Base-by-base conservation (phyloP, 1,140 invertebrate genomes). In the Phenacoccus solenopsis region DNA sequence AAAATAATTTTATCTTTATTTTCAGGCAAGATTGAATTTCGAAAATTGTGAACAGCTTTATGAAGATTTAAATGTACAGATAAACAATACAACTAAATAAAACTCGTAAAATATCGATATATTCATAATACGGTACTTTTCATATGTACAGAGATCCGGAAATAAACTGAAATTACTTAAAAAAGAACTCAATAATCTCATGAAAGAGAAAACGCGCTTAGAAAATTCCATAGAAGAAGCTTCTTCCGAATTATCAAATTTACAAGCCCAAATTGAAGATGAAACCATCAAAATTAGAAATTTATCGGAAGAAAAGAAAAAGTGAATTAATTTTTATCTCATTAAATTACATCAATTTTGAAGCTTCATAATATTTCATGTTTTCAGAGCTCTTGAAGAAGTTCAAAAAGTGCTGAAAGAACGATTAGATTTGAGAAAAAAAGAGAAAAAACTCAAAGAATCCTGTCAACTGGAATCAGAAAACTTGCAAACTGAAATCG, bases 401-500 rank as follows among this genome's bases (percentile, higher is more conserved):
- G 64, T 61, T 20, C 49, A 56, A 59, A 25, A 71, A 10, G 20
- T 68, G 22, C n/a, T 71, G 28, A 32, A 69, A 28, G 64, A 25
- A 28, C 35, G 49, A 24, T 67, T 69, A 56, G 27, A 27, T 1
- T 57, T 68, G 20, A 68, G 57, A 57, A 28, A 67, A 49, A 24
- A 35, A 38, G 70, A 71, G 30, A 69, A 68, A 35, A 68, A 69
- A 27, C 57, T 35, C n/a, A 71, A 71, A 68, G 70, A 68, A 57
- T 35, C 28, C 13, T 69, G 28, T 24, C 68, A 71, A 69, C 24
- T n/a, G 21, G 25, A 71, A 30, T 30, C 57, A 27, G 22, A 24
- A 25, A 28, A 35, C 4, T 57, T 71, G 13, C 12, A 71, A 56
- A 30, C 22, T 12, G 35, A 28, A 27, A 21, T 68, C 16, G 20